Evolutionary conservation across 2,113 vertebrate genomes (phyloP).

Genomic region (Pollimyrus isidori): DNA sequence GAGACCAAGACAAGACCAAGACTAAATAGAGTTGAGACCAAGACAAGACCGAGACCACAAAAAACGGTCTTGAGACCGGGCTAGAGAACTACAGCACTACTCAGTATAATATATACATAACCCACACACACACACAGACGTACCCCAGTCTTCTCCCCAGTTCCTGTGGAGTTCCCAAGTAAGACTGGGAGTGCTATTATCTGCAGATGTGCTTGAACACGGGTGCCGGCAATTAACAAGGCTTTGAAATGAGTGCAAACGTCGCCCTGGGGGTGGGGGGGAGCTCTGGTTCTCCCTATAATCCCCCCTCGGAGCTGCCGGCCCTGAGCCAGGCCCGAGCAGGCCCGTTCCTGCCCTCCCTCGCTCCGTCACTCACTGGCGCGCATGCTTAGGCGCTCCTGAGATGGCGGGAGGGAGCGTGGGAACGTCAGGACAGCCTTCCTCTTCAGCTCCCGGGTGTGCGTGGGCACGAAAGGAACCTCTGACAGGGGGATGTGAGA

Average conservation of each 20-base stretch:
- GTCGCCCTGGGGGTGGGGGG: neutral
- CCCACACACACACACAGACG: too few relatives aligned
- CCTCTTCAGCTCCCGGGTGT: neutral
- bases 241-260: neutral
- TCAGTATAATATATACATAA: neutral
- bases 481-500: neutral
- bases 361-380: neutral
- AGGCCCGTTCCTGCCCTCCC: neutral
- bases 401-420: neutral
- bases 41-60: too few relatives aligned
- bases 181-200: neutral
- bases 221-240: neutral
- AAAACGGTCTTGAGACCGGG: too few relatives aligned
- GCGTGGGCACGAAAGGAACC: neutral
- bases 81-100: too few relatives aligned
- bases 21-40: too few relatives aligned
- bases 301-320: neutral
- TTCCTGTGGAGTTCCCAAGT: neutral
- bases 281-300: neutral
- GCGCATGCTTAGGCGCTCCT: neutral
- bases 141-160: neutral
- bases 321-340: neutral
- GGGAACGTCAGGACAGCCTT: neutral
- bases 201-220: conserved; percentile 1
- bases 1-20: too few relatives aligned